These are phyloP conservation scores for Cirrhinus molitorella DNA, from an alignment of 2,797 vertebrate genomes.

Conservation along the genomic window DNA sequence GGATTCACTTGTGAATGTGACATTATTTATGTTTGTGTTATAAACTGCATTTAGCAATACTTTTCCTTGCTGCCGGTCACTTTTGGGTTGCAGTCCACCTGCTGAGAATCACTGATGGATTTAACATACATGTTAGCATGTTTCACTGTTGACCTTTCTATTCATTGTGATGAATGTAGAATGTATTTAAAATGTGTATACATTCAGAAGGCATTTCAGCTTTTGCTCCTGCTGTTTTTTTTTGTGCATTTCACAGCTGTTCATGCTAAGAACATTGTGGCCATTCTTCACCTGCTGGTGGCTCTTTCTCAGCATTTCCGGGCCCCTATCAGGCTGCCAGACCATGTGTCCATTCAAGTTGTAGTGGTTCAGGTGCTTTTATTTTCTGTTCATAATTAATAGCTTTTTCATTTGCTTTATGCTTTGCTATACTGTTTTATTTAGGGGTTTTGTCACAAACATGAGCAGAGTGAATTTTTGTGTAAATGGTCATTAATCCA, in stretches of 20 bases:
- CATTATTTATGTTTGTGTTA: not conserved
- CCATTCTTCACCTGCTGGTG: slow-evolving; percentile 96
- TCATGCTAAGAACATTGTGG: slow-evolving; percentile 95
- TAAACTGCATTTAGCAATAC: not conserved
- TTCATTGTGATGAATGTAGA: not conserved
- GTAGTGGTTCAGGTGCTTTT: slow-evolving; percentile 91
- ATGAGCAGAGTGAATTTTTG: not conserved
- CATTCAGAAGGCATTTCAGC: not conserved
- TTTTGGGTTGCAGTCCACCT: not conserved
- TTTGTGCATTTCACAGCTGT: slow-evolving; percentile 78
- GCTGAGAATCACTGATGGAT: not conserved
- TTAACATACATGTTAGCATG: not conserved
- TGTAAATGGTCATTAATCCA: not conserved
- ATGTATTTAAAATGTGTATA: not conserved
- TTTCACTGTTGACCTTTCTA: not conserved
- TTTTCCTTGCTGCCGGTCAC: not conserved
- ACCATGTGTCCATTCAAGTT: slow-evolving; percentile 96
- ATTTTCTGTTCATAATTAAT: not conserved
- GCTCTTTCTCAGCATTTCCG: slow-evolving; percentile 96
- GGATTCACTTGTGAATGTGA: not conserved
- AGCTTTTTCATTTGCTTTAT: not conserved
- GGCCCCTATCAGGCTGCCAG: slow-evolving; percentile 94
- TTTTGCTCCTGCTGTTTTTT: slow-evolving; percentile 1
- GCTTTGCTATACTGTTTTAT: not conserved
- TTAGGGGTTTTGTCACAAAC: not conserved